Evolutionary conservation across 1,140 invertebrate genomes (phyloP).

Genomic region (Ceratitis capitata): DNA sequence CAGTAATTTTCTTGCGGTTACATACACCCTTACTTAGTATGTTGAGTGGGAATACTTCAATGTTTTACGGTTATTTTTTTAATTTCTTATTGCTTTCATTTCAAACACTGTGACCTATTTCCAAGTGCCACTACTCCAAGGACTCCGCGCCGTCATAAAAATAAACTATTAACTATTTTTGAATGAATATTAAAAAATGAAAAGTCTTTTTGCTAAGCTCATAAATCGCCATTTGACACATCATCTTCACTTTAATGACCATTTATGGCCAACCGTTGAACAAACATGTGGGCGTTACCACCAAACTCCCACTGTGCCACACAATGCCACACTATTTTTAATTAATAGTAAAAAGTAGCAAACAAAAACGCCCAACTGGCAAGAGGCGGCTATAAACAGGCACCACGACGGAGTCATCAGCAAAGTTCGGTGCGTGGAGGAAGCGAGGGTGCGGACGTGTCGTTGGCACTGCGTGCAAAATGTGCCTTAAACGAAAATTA

Average conservation of each 20-base stretch:
- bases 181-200: background rate
- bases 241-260: conserved; percentile 8
- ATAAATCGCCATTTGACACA: conserved; percentile 9
- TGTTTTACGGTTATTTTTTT: background rate
- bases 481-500: conserved; percentile 13
- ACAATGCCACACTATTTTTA: conserved; percentile 21
- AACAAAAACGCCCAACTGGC: conserved; percentile 6
- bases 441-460: background rate
- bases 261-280: background rate
- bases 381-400: background rate
- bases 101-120: background rate
- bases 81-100: background rate
- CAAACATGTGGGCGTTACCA: background rate
- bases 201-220: background rate
- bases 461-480: background rate
- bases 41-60: background rate
- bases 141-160: background rate
- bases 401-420: background rate
- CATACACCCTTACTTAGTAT: background rate
- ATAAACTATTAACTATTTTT: background rate
- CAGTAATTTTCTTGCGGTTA: background rate
- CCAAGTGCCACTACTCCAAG: background rate
- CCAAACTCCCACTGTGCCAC: background rate
- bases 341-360: conserved; percentile 31
- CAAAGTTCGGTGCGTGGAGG: background rate